Evolutionary conservation across 2,797 vertebrate species (phyloP), one percentile per base, ranked within the genome.

Genomic region (Austrolebias charrua): DNA sequence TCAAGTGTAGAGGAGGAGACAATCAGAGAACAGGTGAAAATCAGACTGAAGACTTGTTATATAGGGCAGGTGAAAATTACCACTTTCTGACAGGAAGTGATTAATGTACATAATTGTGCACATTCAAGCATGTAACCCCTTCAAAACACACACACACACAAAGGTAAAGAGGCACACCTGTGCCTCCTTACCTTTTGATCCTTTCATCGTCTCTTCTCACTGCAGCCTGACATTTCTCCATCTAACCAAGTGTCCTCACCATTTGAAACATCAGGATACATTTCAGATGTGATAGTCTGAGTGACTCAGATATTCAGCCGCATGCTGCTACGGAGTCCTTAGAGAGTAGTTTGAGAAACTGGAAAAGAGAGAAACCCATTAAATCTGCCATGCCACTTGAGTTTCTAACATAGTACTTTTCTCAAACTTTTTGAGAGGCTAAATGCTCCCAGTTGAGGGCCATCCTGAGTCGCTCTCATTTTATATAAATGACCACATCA

Each of bases 361-460:
- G 80, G 86, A 83, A 86, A 81, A 86, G 73, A 78, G 75, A 85
- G 80, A 83, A 85, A 82, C 45, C 84, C 86, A 88, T 87, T 88
- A 79, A 83, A 72, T 61, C 65, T 20, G 46, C 66, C 52, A 47
- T 5, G 53, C 82, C 83, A 79, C 82, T 89, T 84, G 62, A 80
- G 66, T 88, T 89, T 81, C 15, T 71, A 83, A 76, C 70, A 64
- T 63, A 55, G 84, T 70, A 40, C 75, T 83, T 77, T 64, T 70
- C 71, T 74, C 54, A 47, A 67, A 76, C 76, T 72, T 81, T 85
- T 73, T 81, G 67, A 88, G 79, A 75, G 79, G 81, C 63, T 89
- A 89, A 90, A 89, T 71, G 85, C 79, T 87, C 76, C 85, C 84
- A 71, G 79, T 84, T 67, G 75, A 86, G 59, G 45, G 4, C 64